Base-by-base conservation (phyloP, 2,113 vertebrate genomes). In the Cochlearius cochlearius region DNA sequence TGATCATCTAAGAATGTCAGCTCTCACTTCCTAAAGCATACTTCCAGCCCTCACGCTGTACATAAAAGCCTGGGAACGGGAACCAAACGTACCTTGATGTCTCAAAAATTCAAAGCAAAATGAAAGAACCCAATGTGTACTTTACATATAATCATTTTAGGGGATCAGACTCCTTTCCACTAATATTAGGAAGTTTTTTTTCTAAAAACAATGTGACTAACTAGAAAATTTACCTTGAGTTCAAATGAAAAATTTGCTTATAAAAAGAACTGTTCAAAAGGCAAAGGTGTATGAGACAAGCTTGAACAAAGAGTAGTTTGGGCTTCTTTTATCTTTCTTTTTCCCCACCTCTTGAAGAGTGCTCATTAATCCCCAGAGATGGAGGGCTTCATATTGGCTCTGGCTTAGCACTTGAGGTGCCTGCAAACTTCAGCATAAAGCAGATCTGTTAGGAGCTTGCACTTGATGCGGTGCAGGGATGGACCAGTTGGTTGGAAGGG, bases 61-160 rank as follows among this genome's bases (percentile, higher is more conserved):
- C 66, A 92, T 76, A 80, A 96, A 95, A 94, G 53, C 21, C 27
- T 58, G 11, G 19, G 34, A 94, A 89, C 1, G 2, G 25, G 38
- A 91, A 87, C 34, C 56, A 95, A 87, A 55, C 23, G 8, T 74
- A 74, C 59, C 64, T 43, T 39, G 50, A 89, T 50, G 56, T 78
- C 53, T 88, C 59, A 38, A 92, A 92, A 80, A 91, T 21, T 86
- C 63, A 91, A 90, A 88, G 75, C 6, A 86, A 94, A 91, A 89
- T 62, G 17, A 62, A 89, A 90, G 56, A 94, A 60, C 15, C 29
- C 19, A 87, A 50, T 4, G 12, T 32, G 13, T 79, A 53, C 36
- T 82, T 72, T 36, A 52, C 5, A n/a, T 18, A 66, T 9, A 43
- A n/a, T 29, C 41, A 60, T 75, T 92, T 90, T 52, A 82, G 18